Conservation (phyloP, 2,797 vertebrate species). For the Amblyopsis hoosieri region DNA sequence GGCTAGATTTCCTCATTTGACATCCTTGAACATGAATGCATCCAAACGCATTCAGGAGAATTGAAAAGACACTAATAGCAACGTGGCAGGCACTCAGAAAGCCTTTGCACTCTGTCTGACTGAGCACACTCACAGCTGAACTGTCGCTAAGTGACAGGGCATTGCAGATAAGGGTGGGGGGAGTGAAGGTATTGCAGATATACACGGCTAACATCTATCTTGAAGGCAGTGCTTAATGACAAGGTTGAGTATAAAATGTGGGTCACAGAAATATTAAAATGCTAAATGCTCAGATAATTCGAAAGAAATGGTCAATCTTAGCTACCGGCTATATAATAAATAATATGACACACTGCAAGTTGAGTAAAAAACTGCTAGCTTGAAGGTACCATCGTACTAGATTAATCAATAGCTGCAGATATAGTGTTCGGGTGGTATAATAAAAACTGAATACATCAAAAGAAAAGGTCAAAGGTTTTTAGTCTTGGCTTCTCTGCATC, state of each 20-base stretch:
- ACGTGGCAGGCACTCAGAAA: constrained; percentile 17
- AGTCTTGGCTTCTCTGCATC: background rate
- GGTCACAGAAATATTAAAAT: background rate
- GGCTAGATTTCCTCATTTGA: constrained; percentile 19
- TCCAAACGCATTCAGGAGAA: constrained; percentile 29
- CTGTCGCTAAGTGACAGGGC: constrained; percentile 30
- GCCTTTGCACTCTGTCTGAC: constrained; percentile 36
- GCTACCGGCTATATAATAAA: background rate
- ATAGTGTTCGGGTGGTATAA: background rate
- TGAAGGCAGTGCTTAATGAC: constrained; percentile 7
- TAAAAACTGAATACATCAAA: background rate
- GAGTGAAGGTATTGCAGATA: constrained; percentile 15
- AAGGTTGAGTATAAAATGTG: background rate
- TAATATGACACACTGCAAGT: background rate
- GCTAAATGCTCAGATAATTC: background rate
- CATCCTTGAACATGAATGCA: constrained; percentile 12
- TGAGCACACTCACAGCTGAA: constrained; percentile 31
- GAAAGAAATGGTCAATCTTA: background rate
- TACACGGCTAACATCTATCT: constrained; percentile 21
- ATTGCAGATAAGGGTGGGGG: constrained; percentile 19
- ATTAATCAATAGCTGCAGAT: background rate
- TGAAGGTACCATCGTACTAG: background rate
- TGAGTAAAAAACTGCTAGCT: background rate
- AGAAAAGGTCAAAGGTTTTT: background rate
- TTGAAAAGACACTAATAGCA: constrained; percentile 36